phyloP scores from a whole-genome alignment of 2,113 vertebrate species.

The Mungos mungo region DNA sequence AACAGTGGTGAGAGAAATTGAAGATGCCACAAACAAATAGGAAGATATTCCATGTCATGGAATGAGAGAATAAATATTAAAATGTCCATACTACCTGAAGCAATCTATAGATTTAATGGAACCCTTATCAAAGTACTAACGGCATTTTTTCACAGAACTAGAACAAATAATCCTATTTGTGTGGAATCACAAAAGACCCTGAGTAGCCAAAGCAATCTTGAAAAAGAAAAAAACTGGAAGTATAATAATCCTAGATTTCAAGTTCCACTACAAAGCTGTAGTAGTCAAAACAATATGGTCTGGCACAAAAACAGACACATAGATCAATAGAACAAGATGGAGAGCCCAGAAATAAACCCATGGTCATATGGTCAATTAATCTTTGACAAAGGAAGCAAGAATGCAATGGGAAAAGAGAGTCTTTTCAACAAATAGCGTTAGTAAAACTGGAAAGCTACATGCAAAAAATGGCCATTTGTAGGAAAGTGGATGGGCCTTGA shows the following conservation, averaged over 20 bases:
- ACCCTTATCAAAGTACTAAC: not conserved
- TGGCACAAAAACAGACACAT: not conserved
- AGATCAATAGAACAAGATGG: not conserved
- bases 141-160: not conserved
- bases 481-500: no score
- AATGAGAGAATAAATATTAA: not conserved
- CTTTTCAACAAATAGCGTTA: not conserved
- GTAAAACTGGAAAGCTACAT: not conserved
- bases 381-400: not conserved
- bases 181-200: not conserved
- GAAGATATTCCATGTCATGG: not conserved
- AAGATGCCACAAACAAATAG: not conserved
- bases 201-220: not conserved
- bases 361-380: not conserved
- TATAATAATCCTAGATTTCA: not conserved
- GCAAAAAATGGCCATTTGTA: not conserved
- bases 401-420: not conserved
- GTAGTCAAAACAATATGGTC: not conserved
- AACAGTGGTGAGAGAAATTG: not conserved
- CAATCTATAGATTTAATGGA: not conserved
- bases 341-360: not conserved
- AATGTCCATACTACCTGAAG: not conserved
- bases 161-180: not conserved
- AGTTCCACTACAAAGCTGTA: not conserved
- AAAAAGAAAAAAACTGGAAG: not conserved